Conservation (phyloP, 2,888 invertebrate genomes). For the Drosophila testacea region DNA sequence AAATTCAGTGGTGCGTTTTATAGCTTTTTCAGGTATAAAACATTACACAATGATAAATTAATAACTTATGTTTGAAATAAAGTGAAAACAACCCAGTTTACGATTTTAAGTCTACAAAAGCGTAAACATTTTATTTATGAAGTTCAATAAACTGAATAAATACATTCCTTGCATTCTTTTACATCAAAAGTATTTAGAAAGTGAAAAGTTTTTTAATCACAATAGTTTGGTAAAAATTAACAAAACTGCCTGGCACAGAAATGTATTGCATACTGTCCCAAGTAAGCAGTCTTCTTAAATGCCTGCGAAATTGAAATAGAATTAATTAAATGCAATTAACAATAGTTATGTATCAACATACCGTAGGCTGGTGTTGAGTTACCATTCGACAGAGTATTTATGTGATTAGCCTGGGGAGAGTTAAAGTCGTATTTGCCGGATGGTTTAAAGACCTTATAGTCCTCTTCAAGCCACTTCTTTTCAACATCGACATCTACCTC, state of each 20-base stretch:
- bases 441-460: conserved; percentile 60
- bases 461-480: conserved; percentile 58
- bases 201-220: conserved; percentile 8
- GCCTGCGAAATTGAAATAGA: conserved; percentile 20
- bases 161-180: conserved; percentile 16
- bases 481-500: conserved; percentile 51
- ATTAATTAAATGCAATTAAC: background rate
- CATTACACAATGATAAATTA: conserved; percentile 52
- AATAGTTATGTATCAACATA: conserved; percentile 39
- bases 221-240: conserved; percentile 12
- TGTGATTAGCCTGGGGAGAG: conserved; percentile 86
- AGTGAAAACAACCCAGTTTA: conserved; percentile 51
- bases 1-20: conserved; percentile 78
- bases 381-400: conserved; percentile 87
- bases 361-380: conserved; percentile 77
- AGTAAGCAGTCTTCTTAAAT: conserved; percentile 31
- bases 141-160: conserved; percentile 23
- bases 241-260: background rate
- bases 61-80: conserved; percentile 57
- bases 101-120: conserved; percentile 58
- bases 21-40: conserved; percentile 68
- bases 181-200: background rate
- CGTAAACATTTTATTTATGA: conserved; percentile 46
- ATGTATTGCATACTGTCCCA: background rate
- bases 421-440: conserved; percentile 39